Evolutionary conservation across 2,113 vertebrate genomes (phyloP), one percentile per base, ranked within the genome.

Genomic region (Bufo bufo): DNA sequence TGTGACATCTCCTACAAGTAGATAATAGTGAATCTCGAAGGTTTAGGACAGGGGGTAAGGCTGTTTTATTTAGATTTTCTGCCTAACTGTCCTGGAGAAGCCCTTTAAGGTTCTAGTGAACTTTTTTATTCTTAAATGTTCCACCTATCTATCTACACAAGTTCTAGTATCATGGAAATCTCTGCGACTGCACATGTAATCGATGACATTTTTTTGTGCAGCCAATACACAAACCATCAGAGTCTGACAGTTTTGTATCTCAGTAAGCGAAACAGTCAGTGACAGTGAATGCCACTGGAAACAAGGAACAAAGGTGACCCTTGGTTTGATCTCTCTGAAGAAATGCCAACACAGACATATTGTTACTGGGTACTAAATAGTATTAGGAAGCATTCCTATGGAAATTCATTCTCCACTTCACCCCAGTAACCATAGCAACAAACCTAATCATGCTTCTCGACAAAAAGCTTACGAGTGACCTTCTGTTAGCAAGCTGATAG

Each of bases 351-450:
- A 91, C 92, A 91, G 85, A 77, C 81, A 91, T 93, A 94, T 91
- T 85, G 0, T 95, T 94, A 93, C 19, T 93, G 90, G 92, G 89
- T 92, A 95, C 92, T 92, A 95, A 95, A 93, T 91, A 93, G 91
- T 89, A 94, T 94, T 93, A 94, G 93, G 92, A 92, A 92, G 90
- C 90, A 89, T 93, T 95, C 92, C 92, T 94, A 93, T 94, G 94
- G 93, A 92, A 95, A 95, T 95, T 94, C 89, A 92, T 93, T 94
- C 92, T 92, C 92, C 92, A 92, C 91, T 94, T 90, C 92, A 93
- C 86, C 89, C 79, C 77, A 7, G 94, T 96, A 94, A 91, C 94
- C 78, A 95, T 95, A 92, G 94, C 90, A 96, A 96, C 94, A 90
- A 92, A 93, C 93, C 92, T 91, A 95, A 94, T 94, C 93, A 92